phyloP scores from a whole-genome alignment of 37 sponge, comb jelly and placozoan species.

The Corticium candelabrum region DNA sequence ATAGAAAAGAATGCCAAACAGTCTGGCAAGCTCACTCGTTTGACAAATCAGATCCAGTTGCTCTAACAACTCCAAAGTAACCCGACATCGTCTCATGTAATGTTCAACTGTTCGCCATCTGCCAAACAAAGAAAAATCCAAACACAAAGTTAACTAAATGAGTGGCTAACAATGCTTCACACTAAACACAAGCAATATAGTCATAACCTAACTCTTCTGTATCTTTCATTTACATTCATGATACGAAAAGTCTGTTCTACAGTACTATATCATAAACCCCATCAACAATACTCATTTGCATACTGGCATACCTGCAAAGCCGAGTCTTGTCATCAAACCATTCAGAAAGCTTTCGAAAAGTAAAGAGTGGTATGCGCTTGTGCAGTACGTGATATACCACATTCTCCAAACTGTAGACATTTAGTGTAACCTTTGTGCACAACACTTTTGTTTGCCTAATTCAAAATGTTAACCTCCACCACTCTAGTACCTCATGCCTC shows the following conservation, averaged over 20 bases:
- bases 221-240: constrained; percentile 32
- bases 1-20: constrained; percentile 94
- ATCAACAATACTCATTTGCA: too few species aligned
- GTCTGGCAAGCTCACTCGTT: constrained; percentile 91
- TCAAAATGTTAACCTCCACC: not conserved
- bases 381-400: constrained; percentile 80
- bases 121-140: constrained; percentile 1
- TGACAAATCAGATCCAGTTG: constrained; percentile 75
- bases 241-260: too few species aligned
- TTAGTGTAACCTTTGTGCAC: constrained; percentile 56
- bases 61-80: constrained; percentile 61
- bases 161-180: not conserved
- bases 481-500: constrained; percentile 47
- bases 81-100: constrained; percentile 54
- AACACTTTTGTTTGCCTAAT: not conserved
- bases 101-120: constrained; percentile 65
- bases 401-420: constrained; percentile 76
- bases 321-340: constrained; percentile 45
- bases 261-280: too few species aligned
- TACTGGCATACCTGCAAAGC: not conserved
- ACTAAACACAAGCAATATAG: not conserved
- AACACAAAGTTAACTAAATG: not conserved
- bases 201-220: not conserved
- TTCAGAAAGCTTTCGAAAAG: constrained; percentile 43
- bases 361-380: constrained; percentile 58